Evolutionary conservation across 2,797 vertebrate species (phyloP).

Genomic region (Chelonia mydas): DNA sequence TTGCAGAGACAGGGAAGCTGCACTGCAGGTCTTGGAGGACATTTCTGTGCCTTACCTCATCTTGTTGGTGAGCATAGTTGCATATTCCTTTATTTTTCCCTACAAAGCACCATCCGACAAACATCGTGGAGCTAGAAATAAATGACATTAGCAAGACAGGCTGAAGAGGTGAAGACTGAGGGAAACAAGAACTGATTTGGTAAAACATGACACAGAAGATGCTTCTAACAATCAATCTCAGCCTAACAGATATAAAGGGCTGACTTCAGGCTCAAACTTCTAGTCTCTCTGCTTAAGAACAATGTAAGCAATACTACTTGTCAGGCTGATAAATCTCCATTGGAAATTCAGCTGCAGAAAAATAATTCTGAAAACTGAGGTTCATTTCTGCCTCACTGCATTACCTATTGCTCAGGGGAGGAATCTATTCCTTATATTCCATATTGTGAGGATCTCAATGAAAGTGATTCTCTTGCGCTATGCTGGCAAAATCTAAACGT

Average conservation of each 20-base stretch:
- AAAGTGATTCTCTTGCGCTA: neutral
- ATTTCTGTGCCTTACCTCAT: neutral
- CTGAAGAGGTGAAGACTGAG: conserved; percentile 36
- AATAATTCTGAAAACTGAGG: conserved; percentile 30
- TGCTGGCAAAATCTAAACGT: rapidly evolving
- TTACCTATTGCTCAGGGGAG: neutral
- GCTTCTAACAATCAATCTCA: conserved; percentile 29
- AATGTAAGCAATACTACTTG: conserved; percentile 50
- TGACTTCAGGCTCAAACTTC: conserved; percentile 42
- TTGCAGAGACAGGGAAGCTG: neutral
- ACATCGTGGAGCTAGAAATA: conserved; percentile 8
- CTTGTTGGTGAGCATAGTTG: neutral
- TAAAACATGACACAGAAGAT: conserved; percentile 54
- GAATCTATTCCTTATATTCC: neutral
- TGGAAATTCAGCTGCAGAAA: conserved; percentile 58
- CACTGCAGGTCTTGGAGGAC: neutral
- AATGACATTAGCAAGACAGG: conserved; percentile 56
- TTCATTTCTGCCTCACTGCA: conserved; percentile 13
- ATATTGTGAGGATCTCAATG: neutral
- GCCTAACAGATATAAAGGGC: conserved; percentile 32
- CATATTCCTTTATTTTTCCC: conserved; percentile 15
- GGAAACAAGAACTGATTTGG: conserved; percentile 42
- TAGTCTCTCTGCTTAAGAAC: conserved; percentile 63
- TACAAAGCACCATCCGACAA: conserved; percentile 45
- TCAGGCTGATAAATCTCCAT: conserved; percentile 51